phyloP scores from a whole-genome alignment of 2,113 vertebrate species.

The Daphoenositta chrysoptera region DNA sequence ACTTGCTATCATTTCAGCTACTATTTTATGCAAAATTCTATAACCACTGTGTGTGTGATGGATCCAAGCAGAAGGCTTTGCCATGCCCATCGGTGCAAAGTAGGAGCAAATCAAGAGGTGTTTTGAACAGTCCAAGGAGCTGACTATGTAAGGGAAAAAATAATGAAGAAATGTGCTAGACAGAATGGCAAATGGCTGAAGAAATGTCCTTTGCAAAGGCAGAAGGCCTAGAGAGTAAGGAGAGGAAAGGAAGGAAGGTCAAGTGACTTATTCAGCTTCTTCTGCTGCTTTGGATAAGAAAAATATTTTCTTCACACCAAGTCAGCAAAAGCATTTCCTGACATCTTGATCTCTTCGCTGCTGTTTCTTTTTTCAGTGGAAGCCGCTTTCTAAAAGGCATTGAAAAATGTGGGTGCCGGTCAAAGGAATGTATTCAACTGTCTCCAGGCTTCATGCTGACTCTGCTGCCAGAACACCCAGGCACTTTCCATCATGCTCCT shows the following conservation, averaged over 20 bases:
- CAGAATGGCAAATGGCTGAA: background rate
- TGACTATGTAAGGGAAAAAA: background rate
- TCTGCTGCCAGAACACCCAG: background rate
- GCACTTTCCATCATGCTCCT: background rate
- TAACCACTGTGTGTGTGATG: background rate
- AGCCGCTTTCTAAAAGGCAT: background rate
- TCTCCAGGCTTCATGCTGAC: background rate
- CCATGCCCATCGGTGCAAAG: background rate
- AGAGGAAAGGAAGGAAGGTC: slow-evolving; percentile 48
- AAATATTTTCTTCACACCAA: slow-evolving; percentile 21
- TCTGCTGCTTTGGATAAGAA: slow-evolving; percentile 6
- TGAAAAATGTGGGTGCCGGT: background rate
- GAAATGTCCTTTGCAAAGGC: background rate
- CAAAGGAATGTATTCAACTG: background rate
- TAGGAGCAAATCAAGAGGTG: background rate
- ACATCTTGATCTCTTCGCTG: background rate
- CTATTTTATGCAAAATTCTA: background rate
- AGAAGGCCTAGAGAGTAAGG: background rate
- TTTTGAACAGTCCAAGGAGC: background rate
- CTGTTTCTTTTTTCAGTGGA: background rate
- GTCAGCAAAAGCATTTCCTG: slow-evolving; percentile 62
- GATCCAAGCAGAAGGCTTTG: background rate
- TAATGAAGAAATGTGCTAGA: background rate
- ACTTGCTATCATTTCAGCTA: background rate
- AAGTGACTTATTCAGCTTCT: slow-evolving; percentile 47